A percentile compares a stretch with the other conserved stretches of the same genome.
Conservation (phyloP, 2,888 invertebrate genomes). For the Luperina testacea region DNA sequence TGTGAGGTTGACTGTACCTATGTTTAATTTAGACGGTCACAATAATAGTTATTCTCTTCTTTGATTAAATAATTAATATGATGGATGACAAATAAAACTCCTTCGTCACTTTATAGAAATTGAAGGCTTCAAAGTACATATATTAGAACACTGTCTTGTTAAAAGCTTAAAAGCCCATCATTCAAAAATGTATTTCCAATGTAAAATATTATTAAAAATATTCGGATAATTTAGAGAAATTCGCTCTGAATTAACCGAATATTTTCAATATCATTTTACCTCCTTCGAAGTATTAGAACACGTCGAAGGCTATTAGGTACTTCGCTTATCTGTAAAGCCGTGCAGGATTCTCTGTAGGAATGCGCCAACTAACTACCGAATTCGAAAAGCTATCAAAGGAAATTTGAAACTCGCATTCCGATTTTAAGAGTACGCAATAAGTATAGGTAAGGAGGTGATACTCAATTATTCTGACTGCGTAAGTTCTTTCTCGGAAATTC, state of each 20-base stretch:
- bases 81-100: neutral
- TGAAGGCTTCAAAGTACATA: no score
- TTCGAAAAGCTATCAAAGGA: conserved; percentile 68
- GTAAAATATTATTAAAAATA: neutral
- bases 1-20: neutral
- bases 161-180: neutral
- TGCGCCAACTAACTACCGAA: conserved; percentile 70
- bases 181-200: neutral
- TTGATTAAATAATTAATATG: neutral
- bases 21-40: neutral
- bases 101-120: neutral
- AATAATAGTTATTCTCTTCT: no score
- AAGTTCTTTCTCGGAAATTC: conserved; percentile 17
- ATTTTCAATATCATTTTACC: conserved; percentile 21
- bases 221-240: neutral
- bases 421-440: conserved; percentile 17
- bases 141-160: neutral
- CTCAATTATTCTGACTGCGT: conserved; percentile 38
- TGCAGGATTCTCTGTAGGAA: conserved; percentile 60
- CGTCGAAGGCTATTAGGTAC: conserved; percentile 39
- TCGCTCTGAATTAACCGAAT: conserved; percentile 3
- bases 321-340: conserved; percentile 55
- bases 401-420: conserved; percentile 62
- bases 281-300: conserved; percentile 31
- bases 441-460: conserved; percentile 33